Evolutionary conservation across 2,797 vertebrate genomes (phyloP).

Genomic region (Gambusia yucatana): DNA sequence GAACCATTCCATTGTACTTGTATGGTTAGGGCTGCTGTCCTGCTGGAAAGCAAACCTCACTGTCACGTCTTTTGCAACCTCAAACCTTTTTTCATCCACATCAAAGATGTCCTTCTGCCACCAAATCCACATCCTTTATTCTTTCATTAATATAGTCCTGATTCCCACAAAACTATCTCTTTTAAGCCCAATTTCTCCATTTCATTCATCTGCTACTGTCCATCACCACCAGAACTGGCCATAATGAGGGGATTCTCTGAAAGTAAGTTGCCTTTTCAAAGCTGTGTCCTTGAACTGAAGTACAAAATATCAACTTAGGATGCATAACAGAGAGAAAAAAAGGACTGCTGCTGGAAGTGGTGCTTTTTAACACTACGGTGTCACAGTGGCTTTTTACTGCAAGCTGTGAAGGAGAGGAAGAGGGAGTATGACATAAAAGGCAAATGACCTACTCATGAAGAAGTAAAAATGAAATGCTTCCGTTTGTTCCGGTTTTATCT

Average conservation of each 20-base stretch:
- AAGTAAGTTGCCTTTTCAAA: slow-evolving; percentile 18
- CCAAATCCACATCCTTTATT: slow-evolving; percentile 43
- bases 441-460: neutral
- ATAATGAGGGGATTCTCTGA: slow-evolving; percentile 48
- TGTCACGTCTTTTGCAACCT: neutral
- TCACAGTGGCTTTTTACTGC: slow-evolving; percentile 4
- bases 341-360: slow-evolving; percentile 5
- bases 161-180: slow-evolving; percentile 45
- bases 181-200: slow-evolving; percentile 35
- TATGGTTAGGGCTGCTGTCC: neutral
- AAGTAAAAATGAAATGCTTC: neutral
- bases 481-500: neutral
- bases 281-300: slow-evolving; percentile 28
- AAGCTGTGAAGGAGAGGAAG: neutral
- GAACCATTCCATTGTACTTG: neutral
- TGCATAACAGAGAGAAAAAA: slow-evolving; percentile 22
- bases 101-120: slow-evolving; percentile 21
- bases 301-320: slow-evolving; percentile 16
- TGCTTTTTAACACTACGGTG: slow-evolving; percentile 15
- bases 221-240: slow-evolving; percentile 38
- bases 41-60: neutral
- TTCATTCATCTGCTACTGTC: slow-evolving; percentile 37
- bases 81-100: neutral
- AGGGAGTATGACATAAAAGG: neutral
- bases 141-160: slow-evolving; percentile 34